Evolutionary conservation across 2,113 vertebrate species (phyloP).

Genomic region (Prochilodus magdalenae): DNA sequence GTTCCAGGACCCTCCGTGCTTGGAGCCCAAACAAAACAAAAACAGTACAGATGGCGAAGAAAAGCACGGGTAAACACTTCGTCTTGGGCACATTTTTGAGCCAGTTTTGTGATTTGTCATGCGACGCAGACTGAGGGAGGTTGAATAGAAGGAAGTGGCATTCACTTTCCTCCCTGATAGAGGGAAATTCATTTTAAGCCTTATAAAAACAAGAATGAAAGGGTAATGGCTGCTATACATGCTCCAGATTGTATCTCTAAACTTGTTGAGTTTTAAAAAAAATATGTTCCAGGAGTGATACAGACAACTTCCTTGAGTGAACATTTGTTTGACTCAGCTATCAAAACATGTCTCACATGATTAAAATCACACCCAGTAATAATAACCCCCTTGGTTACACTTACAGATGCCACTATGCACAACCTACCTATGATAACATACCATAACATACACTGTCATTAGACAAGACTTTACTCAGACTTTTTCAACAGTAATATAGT

Average conservation of each 20-base stretch:
- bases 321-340: neutral
- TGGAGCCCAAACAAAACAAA: neutral
- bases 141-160: slow-evolving; percentile 76
- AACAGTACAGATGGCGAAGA: slow-evolving; percentile 16
- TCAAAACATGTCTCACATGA: slow-evolving; percentile 14
- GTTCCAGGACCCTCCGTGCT: neutral
- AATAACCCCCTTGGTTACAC: neutral
- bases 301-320: neutral
- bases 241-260: neutral
- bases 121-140: neutral
- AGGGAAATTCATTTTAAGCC: slow-evolving; percentile 61
- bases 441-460: neutral
- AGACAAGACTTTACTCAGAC: too few relatives aligned
- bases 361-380: neutral
- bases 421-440: neutral
- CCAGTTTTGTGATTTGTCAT: slow-evolving; percentile 62
- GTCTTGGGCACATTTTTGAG: slow-evolving; percentile 59
- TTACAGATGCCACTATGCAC: too few relatives aligned
- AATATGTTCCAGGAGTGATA: slow-evolving; percentile 4
- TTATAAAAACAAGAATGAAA: neutral
- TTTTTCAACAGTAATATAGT: too few relatives aligned
- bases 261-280: neutral
- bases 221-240: neutral
- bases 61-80: slow-evolving; percentile 55
- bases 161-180: slow-evolving; percentile 60